Base-by-base conservation (phyloP, 2,888 invertebrate species). In the Phyllotreta cruciferae region DNA sequence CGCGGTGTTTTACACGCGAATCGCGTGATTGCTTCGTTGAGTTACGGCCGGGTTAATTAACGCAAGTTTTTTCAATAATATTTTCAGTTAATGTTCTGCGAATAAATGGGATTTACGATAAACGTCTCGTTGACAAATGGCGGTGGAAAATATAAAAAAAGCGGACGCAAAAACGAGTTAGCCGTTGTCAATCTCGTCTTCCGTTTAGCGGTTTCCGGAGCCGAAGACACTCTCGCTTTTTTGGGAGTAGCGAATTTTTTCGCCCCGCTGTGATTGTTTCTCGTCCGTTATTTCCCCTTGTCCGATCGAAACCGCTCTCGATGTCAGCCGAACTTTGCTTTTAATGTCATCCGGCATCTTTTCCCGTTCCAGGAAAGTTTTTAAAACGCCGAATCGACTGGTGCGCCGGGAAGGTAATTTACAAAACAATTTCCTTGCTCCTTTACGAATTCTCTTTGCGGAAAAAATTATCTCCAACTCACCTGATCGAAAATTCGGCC, bases 241-340 rank as follows among this genome's bases (percentile, higher is more conserved):
- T 62, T 24, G 2, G 24, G 2, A 24, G 24, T 24, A 3, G 24
- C 24, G 24, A n/a, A 24, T 24, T 38, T 55, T 60, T 45, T 45
- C 36, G 35, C 9, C 50, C 44, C 39, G 36, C 62, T 64, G 60
- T 64, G 60, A 63, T 63, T 63, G 65, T 61, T 63, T 66, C 55
- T 54, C 37, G 35, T 42, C 42, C 44, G 55, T 42, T 34, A 11
- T 52, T 37, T 55, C 63, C 58, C 52, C 24, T 54, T 50, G 42
- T 56, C 56, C 68, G 67, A 68, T 70, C 66, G 72, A 72, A 73
- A 24, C 1, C 2, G 72, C 71, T 68, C 71, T 73, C 64, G 68
- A 69, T 74, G 74, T 73, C 73, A 70, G 74, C 73, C 62, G 71
- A 76, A 76, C 76, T 76, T 76, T 73, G 72, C 75, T 75, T 73